phyloP scores from a whole-genome alignment of 2,888 invertebrate genomes.

The Machimus atricapillus region DNA sequence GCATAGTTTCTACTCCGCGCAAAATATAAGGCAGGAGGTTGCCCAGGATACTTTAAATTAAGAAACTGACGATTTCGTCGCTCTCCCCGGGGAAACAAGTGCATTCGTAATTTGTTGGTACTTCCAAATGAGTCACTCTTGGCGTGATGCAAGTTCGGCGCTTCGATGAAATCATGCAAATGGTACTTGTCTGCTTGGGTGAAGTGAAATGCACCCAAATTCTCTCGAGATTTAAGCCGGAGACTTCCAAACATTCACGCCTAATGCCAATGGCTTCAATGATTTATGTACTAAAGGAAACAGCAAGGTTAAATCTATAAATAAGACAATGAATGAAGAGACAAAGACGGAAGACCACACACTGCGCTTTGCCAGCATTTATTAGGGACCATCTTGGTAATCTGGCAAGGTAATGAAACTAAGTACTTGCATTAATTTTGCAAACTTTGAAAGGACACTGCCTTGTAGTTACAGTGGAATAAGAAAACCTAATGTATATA shows the following conservation, averaged over 20 bases:
- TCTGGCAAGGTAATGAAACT: background rate
- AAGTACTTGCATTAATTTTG: background rate
- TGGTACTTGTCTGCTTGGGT: background rate
- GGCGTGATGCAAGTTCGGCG: background rate
- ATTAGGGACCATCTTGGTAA: background rate
- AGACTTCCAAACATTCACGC: background rate
- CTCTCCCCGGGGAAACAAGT: background rate
- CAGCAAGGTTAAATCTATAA: background rate
- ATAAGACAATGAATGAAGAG: background rate
- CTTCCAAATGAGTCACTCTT: background rate
- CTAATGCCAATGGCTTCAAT: background rate
- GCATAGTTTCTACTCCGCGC: background rate
- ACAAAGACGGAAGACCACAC: background rate
- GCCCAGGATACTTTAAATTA: background rate
- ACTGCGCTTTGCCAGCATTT: background rate
- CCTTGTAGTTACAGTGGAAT: too few species aligned
- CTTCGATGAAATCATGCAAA: background rate
- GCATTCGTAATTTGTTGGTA: background rate
- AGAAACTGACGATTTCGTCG: background rate
- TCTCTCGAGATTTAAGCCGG: background rate
- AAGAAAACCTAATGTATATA: too few species aligned
- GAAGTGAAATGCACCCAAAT: background rate
- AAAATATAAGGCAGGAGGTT: slow-evolving; percentile 41
- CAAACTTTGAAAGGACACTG: too few species aligned
- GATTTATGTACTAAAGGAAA: background rate